A percentile compares a stretch with the other conserved stretches of the same genome.
Conservation (phyloP, 1,140 invertebrate genomes). For the Ostrea denselamellosa region DNA sequence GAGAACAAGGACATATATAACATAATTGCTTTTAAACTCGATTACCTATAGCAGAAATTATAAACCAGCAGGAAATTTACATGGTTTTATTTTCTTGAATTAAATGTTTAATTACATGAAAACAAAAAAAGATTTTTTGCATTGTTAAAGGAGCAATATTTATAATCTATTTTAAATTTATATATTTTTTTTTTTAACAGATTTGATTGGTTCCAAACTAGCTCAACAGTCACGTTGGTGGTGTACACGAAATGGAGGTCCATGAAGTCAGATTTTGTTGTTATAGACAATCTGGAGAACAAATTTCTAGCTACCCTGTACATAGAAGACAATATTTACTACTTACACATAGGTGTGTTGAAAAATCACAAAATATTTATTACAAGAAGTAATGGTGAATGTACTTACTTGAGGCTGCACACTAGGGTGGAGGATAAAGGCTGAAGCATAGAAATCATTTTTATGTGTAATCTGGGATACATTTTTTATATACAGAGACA, state of each 20-base stretch:
- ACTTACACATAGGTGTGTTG: conserved; percentile 66
- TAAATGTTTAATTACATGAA: neutral
- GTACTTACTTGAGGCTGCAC: too few species aligned
- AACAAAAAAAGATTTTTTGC: neutral
- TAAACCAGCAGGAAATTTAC: too few species aligned
- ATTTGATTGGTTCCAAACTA: conserved; percentile 78
- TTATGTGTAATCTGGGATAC: too few species aligned
- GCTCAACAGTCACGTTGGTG: conserved; percentile 71
- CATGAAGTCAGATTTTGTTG: conserved; percentile 67
- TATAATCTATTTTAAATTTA: neutral
- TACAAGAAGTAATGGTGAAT: too few species aligned
- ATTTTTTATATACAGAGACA: too few species aligned
- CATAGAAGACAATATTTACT: conserved; percentile 65
- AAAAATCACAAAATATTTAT: neutral
- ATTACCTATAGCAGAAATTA: too few species aligned
- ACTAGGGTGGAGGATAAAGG: too few species aligned
- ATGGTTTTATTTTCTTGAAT: neutral
- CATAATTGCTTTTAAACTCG: too few species aligned
- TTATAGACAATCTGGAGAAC: conserved; percentile 65
- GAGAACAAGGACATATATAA: too few species aligned
- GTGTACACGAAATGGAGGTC: conserved; percentile 76
- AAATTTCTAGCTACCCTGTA: conserved; percentile 60
- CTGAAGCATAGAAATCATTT: too few species aligned
- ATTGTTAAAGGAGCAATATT: neutral
- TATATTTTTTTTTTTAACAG: conserved; percentile 54